Evolutionary conservation across 37 sponge, comb jelly and placozoan genomes (phyloP).

Genomic region (Theonella swinhoei): DNA sequence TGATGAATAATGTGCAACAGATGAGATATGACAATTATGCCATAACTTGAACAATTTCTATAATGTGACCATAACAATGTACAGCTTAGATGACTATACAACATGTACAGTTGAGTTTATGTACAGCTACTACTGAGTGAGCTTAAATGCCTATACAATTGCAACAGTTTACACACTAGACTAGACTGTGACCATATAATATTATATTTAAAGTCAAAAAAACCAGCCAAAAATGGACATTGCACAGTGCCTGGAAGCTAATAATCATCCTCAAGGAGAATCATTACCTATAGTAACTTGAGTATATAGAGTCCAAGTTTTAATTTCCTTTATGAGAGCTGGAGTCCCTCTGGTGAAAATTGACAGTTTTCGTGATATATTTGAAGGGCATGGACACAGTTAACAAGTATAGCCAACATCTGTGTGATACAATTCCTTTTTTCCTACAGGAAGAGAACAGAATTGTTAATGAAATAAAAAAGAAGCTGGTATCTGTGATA

Average conservation of each 20-base stretch:
- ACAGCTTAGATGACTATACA: too few relatives aligned
- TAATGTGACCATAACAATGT: too few relatives aligned
- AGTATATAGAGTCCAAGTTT: constrained; percentile 37
- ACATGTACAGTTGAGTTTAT: too few relatives aligned
- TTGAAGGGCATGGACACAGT: constrained; percentile 36
- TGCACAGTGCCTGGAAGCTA: constrained; percentile 1
- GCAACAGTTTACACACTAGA: too few relatives aligned
- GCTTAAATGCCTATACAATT: too few relatives aligned
- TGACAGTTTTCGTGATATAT: constrained; percentile 28
- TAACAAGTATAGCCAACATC: neutral
- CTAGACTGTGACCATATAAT: too few relatives aligned
- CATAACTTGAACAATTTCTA: too few relatives aligned
- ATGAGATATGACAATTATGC: too few relatives aligned
- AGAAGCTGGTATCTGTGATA: constrained; percentile 23
- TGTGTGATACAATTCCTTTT: constrained; percentile 34
- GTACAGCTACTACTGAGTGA: too few relatives aligned
- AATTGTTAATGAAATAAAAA: constrained; percentile 7
- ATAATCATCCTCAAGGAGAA: constrained; percentile 38
- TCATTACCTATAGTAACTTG: too few relatives aligned
- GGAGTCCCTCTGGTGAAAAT: constrained; percentile 29
- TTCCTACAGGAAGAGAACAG: constrained; percentile 20
- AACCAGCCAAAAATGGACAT: constrained; percentile 7
- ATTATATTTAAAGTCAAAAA: too few relatives aligned
- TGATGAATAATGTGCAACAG: too few relatives aligned
- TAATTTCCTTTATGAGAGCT: constrained; percentile 31